Percentiles rank a stretch among this genome's conserved stretches.
These are phyloP conservation scores for Fulmarus glacialis DNA, from an alignment of 2,113 vertebrate genomes.

Conservation along the genomic window DNA sequence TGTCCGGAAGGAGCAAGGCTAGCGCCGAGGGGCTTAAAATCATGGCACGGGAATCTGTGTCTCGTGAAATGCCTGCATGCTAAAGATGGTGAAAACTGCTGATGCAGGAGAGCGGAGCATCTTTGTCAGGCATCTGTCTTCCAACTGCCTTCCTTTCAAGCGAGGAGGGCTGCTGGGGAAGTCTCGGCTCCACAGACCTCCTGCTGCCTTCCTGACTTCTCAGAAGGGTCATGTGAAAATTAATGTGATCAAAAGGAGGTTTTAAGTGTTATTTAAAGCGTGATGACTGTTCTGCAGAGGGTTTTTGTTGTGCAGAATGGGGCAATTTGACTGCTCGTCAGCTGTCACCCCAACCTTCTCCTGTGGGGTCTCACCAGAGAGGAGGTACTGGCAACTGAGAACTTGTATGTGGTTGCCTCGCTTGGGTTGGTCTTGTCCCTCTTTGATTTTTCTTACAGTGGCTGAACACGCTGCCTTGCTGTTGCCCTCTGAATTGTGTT, in stretches of 20 bases:
- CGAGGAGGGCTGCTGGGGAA: background rate
- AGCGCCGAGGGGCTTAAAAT: background rate
- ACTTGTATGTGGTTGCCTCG: background rate
- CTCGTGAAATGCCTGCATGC: background rate
- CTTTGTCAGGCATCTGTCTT: constrained; percentile 22
- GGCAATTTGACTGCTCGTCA: background rate
- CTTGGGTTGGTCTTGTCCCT: background rate
- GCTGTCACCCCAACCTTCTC: background rate
- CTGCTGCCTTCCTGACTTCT: constrained; percentile 21
- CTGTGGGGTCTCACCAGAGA: background rate
- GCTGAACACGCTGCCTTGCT: background rate
- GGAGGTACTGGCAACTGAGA: background rate
- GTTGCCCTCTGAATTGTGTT: background rate
- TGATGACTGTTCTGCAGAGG: background rate
- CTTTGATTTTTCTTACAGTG: background rate
- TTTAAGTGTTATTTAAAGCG: background rate
- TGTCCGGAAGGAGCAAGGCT: background rate
- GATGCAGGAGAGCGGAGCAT: background rate
- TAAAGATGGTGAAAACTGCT: constrained; percentile 33
- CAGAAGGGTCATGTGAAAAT: constrained; percentile 40
- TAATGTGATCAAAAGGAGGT: constrained; percentile 28
- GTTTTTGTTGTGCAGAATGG: background rate
- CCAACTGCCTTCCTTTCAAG: constrained; percentile 29
- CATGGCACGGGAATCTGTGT: background rate
- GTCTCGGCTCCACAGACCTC: constrained; percentile 7